A percentile compares a stretch with the other conserved stretches of the same genome.
Evolutionary conservation across 35 echinoderm and acorn worm species (phyloP).

Genomic region (Acanthaster planci): DNA sequence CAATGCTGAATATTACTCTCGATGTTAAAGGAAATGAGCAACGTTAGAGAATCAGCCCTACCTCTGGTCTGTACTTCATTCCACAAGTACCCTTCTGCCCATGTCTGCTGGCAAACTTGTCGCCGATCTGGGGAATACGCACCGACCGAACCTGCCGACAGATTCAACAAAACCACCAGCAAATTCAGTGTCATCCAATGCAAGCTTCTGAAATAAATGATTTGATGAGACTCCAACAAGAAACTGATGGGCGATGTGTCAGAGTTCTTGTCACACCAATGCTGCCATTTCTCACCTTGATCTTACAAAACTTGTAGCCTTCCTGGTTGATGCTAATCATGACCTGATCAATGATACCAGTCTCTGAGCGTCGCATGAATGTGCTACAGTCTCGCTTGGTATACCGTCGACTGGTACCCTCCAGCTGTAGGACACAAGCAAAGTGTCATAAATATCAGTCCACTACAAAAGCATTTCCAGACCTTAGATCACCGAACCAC

Average conservation of each 20-base stretch:
- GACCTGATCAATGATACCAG: slow-evolving; percentile 95
- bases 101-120: slow-evolving; percentile 97
- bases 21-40: too few species aligned
- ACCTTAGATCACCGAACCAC: too few species aligned
- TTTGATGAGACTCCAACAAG: too few species aligned
- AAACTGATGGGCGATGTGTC: too few species aligned
- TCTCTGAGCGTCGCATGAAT: slow-evolving; percentile 97
- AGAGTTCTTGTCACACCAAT: too few species aligned
- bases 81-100: slow-evolving; percentile 99
- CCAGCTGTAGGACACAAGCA: slow-evolving; percentile 53
- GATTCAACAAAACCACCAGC: neutral
- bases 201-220: neutral
- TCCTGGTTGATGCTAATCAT: slow-evolving; percentile 99
- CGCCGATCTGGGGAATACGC: slow-evolving; percentile 88
- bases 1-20: too few species aligned
- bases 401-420: slow-evolving; percentile 72
- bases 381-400: slow-evolving; percentile 97
- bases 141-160: slow-evolving; percentile 79
- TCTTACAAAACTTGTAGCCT: slow-evolving; percentile 99
- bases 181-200: neutral
- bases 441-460: neutral
- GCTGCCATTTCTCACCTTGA: slow-evolving; percentile 53
- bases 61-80: slow-evolving; percentile 99
- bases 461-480: too few species aligned
- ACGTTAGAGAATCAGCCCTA: slow-evolving; percentile 5